Evolutionary conservation across 2,888 invertebrate genomes (phyloP).

Genomic region (Agapostemon virescens): DNA sequence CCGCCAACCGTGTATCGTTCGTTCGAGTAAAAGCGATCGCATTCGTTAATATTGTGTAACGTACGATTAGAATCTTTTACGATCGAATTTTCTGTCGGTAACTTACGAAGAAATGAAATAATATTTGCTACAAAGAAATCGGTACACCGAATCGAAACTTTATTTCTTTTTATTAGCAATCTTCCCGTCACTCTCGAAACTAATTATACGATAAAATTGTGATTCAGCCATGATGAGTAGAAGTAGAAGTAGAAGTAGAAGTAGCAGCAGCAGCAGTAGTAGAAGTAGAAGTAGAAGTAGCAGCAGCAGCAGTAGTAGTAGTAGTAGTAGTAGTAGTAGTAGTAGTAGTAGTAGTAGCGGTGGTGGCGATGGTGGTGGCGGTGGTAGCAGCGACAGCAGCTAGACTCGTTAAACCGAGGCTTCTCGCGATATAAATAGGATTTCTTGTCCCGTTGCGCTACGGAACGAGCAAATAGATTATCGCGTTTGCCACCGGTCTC

Average conservation of each 20-base stretch:
- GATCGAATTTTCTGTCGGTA: neutral
- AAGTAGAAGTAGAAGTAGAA: neutral
- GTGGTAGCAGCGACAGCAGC: conserved; percentile 76
- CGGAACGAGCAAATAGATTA: conserved; percentile 69
- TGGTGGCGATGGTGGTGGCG: conserved; percentile 41
- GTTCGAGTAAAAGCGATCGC: neutral
- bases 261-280: neutral
- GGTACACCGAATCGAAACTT: neutral
- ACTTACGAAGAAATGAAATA: neutral
- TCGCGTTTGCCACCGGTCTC: conserved; percentile 60
- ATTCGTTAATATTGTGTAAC: neutral
- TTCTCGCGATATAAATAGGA: conserved; percentile 78
- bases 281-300: conserved; percentile 63
- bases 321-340: neutral
- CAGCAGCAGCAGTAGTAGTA: conserved; percentile 68
- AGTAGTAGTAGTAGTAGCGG: neutral
- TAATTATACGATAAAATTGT: neutral
- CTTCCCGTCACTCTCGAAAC: neutral
- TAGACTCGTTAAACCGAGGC: conserved; percentile 78
- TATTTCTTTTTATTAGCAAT: neutral
- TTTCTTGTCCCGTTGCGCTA: conserved; percentile 66
- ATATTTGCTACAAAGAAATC: neutral
- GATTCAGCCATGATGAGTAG: conserved; percentile 24
- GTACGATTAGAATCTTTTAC: neutral
- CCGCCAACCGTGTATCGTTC: neutral